A percentile compares a stretch with the other conserved stretches of the same genome.
These are phyloP conservation scores for Lasiurus borealis DNA, from an alignment of 2,113 vertebrate species.

Conservation along the genomic window DNA sequence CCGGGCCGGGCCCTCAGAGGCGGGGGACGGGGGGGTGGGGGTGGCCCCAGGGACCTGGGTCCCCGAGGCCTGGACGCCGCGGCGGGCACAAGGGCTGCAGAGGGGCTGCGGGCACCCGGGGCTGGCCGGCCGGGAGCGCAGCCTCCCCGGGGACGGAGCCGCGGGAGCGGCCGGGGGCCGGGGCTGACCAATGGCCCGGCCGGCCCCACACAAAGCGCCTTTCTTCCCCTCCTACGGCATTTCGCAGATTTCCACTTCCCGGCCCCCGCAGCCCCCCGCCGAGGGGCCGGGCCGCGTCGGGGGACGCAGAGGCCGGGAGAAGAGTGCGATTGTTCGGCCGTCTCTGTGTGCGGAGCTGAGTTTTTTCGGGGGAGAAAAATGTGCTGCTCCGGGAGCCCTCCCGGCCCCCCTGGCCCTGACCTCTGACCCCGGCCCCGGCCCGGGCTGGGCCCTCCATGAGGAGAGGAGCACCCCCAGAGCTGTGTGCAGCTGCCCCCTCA, in stretches of 20 bases:
- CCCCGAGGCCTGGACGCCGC: neutral
- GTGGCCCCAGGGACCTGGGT: neutral
- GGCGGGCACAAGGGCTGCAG: neutral
- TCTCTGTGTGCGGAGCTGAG: slow-evolving; percentile 22
- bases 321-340: slow-evolving; percentile 79
- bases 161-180: slow-evolving; percentile 79
- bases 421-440: neutral
- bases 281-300: slow-evolving; percentile 82
- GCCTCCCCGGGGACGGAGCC: slow-evolving; percentile 65
- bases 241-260: slow-evolving; percentile 89
- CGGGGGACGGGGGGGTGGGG: neutral
- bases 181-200: slow-evolving; percentile 85
- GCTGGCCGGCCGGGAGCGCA: slow-evolving; percentile 66
- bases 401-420: slow-evolving; percentile 9
- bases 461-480: neutral
- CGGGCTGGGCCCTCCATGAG: slow-evolving; percentile 8
- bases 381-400: slow-evolving; percentile 53
- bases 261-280: slow-evolving; percentile 83
- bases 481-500: neutral
- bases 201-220: slow-evolving; percentile 88
- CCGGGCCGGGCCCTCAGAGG: neutral
- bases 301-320: slow-evolving; percentile 78
- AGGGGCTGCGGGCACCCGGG: slow-evolving; percentile 54
- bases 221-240: slow-evolving; percentile 92
- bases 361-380: slow-evolving; percentile 83